Evolutionary conservation across 2,113 vertebrate species (phyloP), one percentile per base, ranked within the genome.

Genomic region (Euleptes europaea): DNA sequence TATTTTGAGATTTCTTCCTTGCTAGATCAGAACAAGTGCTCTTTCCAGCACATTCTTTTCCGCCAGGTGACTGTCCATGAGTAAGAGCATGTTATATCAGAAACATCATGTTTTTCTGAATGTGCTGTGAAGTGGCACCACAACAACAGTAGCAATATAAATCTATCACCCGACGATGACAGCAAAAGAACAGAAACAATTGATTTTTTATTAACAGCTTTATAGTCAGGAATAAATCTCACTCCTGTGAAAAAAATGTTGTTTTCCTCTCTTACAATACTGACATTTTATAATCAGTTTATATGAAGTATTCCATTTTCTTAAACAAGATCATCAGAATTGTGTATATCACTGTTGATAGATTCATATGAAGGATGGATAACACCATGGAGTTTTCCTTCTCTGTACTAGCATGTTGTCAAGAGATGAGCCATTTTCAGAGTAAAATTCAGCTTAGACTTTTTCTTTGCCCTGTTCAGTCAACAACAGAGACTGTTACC

Each of bases 201-300:
- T 94, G 92, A 92, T 93, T 93, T 95, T 78, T 76, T 66, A 84
- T 84, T 84, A 84, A 83, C 85, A 88, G 90, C 12, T 21, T 92
- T 91, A 86, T 78, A 91, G 84, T 89, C 80, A 66, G 81, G 75
- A 92, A 92, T 89, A 86, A 76, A 92, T 94, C 84, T 44, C 83
- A 90, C 89, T 89, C 80, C 89, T 75, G 71, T 84, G 84, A 88
- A 91, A 90, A 91, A 90, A 92, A 79, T 86, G 82, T 88, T 80
- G 70, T 40, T 1, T 1, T 63, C 40, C 90, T 83, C 86, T 90
- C 86, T 94, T 93, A 73, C 57, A 90, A 82, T 85, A 35, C 66
- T 92, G 57, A 51, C 75, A 87, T 94, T 90, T 89, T 93, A 79
- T 91, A 88, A 90, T 84, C 49, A 84, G 73, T 65, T 93, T 91